These are phyloP conservation scores for Drosophila leonis DNA, from an alignment of 2,888 invertebrate species.

Conservation along the genomic window DNA sequence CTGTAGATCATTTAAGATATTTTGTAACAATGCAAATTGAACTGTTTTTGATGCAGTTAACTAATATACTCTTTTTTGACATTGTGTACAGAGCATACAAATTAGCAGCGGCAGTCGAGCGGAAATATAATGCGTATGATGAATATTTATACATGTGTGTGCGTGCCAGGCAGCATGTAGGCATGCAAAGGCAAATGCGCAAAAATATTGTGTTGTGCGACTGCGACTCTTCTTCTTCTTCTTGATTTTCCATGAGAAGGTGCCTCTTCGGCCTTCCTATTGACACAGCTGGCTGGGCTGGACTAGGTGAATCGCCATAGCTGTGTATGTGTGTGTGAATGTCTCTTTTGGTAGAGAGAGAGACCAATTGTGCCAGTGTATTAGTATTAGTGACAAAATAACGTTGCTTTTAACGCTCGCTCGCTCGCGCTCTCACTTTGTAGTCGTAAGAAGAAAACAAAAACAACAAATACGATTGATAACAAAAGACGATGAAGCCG, in stretches of 20 bases:
- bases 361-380: conserved; percentile 57
- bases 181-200: conserved; percentile 61
- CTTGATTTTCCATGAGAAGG: conserved; percentile 30
- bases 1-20: neutral
- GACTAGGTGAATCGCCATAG: conserved; percentile 21
- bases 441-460: conserved; percentile 34
- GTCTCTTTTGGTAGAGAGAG: conserved; percentile 37
- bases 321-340: conserved; percentile 13
- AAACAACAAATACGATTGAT: conserved; percentile 55
- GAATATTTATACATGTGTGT: conserved; percentile 19
- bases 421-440: conserved; percentile 45
- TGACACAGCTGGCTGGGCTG: conserved; percentile 70
- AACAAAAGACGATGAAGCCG: conserved; percentile 55
- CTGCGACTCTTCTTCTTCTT: no score
- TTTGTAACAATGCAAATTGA: neutral
- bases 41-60: neutral
- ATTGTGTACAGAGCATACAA: conserved; percentile 28
- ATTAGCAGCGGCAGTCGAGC: conserved; percentile 71
- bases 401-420: conserved; percentile 64
- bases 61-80: conserved; percentile 3
- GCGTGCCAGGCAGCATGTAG: conserved; percentile 50
- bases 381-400: conserved; percentile 56
- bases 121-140: conserved; percentile 77
- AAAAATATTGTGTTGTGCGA: conserved; percentile 44
- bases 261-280: conserved; percentile 40